Conservation (phyloP, 1,140 invertebrate genomes). For the Drosophila saltans region DNA sequence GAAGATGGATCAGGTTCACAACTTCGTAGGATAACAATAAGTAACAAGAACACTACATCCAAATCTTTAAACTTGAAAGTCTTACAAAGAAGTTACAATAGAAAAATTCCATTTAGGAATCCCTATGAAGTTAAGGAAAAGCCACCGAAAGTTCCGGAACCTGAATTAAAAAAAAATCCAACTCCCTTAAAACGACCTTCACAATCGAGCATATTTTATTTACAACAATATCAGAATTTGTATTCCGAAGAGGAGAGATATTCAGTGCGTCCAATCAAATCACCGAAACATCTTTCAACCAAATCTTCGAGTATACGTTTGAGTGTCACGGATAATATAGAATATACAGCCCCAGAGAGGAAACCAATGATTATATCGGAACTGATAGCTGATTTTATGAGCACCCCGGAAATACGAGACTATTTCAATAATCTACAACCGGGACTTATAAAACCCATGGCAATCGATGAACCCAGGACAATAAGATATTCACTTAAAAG, state of each 20-base stretch:
- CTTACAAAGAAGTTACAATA: background rate
- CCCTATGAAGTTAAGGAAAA: background rate
- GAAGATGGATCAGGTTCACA: background rate
- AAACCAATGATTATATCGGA: slow-evolving; percentile 5
- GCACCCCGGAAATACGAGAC: background rate
- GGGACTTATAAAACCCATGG: slow-evolving; percentile 2
- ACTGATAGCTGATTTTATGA: background rate
- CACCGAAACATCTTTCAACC: background rate
- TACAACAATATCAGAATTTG: too few species aligned
- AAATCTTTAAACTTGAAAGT: background rate
- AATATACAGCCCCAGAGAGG: too few species aligned
- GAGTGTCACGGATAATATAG: background rate
- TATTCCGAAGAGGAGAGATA: too few species aligned
- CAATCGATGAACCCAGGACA: background rate
- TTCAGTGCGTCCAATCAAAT: too few species aligned
- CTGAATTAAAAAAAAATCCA: too few species aligned
- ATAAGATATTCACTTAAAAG: too few species aligned
- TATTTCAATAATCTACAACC: background rate
- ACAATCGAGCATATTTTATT: too few species aligned
- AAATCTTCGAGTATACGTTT: background rate
- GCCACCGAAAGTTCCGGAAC: background rate
- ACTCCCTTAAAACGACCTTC: too few species aligned
- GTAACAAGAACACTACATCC: background rate
- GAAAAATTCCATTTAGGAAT: background rate
- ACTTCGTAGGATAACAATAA: background rate